Percentiles rank a stretch among this genome's conserved stretches.
Evolutionary conservation across 2,797 vertebrate species (phyloP).

Genomic region (Esox lucius): DNA sequence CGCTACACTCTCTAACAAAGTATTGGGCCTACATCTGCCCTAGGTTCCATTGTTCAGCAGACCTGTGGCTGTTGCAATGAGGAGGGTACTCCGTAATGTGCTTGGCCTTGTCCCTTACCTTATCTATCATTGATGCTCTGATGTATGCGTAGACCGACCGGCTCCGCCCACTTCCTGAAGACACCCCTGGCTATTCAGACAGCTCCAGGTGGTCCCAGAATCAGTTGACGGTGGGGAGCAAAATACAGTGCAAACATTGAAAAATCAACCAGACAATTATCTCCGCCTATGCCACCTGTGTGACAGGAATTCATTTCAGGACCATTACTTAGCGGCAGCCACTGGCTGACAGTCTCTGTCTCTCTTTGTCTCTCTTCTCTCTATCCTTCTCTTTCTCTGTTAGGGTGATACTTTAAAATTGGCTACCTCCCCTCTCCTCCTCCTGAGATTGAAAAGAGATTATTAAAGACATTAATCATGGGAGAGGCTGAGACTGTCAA

Average conservation of each 20-base stretch:
- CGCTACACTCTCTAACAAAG: too few species aligned
- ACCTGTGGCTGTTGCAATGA: too few species aligned
- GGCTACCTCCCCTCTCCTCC: conserved; percentile 63
- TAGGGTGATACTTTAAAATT: conserved; percentile 70
- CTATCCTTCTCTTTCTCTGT: conserved; percentile 36
- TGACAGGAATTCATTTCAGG: conserved; percentile 70
- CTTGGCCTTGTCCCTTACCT: too few species aligned
- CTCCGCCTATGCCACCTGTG: conserved; percentile 56
- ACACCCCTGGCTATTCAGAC: conserved; percentile 29
- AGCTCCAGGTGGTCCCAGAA: conserved; percentile 5
- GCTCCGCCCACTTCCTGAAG: conserved; percentile 32
- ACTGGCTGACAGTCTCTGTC: conserved; percentile 54
- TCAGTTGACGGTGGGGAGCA: conserved; percentile 17
- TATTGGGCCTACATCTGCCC: too few species aligned
- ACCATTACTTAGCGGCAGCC: conserved; percentile 61
- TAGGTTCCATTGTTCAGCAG: too few species aligned
- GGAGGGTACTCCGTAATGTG: too few species aligned
- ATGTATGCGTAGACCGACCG: not conserved
- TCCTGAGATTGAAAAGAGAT: conserved; percentile 71
- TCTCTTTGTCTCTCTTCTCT: too few species aligned
- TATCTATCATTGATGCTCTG: too few species aligned
- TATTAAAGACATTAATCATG: conserved; percentile 75
- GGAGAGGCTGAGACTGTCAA: conserved; percentile 43
- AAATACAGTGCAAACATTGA: conserved; percentile 54
- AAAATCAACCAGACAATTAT: conserved; percentile 69